Percentiles rank a stretch among this genome's conserved stretches.
These are phyloP conservation scores for Drosophila fungiperda DNA, from an alignment of 2,888 invertebrate genomes.

Conservation along the genomic window DNA sequence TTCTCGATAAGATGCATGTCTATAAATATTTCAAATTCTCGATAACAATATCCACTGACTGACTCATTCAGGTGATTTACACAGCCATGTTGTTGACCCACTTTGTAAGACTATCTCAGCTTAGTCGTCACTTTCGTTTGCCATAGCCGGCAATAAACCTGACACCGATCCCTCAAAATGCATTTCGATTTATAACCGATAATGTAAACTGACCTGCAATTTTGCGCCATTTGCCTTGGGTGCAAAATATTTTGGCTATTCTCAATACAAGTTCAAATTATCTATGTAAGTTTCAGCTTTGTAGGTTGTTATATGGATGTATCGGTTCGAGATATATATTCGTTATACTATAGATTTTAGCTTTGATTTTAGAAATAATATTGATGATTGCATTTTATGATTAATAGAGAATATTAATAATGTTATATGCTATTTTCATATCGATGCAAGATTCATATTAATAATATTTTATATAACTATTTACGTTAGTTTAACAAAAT, in stretches of 20 bases:
- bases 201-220: conserved; percentile 42
- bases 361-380: neutral
- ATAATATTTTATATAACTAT: neutral
- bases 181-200: conserved; percentile 28
- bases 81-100: conserved; percentile 65
- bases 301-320: neutral
- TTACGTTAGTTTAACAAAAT: neutral
- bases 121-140: conserved; percentile 45
- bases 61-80: conserved; percentile 48
- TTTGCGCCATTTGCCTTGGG: conserved; percentile 55
- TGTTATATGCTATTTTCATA: neutral
- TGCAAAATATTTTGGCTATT: conserved; percentile 23
- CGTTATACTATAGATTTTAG: neutral
- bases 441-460: neutral
- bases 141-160: conserved; percentile 29
- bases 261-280: conserved; percentile 14
- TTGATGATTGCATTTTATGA: neutral
- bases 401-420: neutral
- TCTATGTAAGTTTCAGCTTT: conserved; percentile 27
- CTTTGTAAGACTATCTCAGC: conserved; percentile 55
- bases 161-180: conserved; percentile 43
- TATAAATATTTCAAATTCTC: neutral
- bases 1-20: conserved; percentile 10
- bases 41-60: conserved; percentile 16
- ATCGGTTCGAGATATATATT: neutral